phyloP scores from a whole-genome alignment of 2,797 vertebrate genomes.

The Amblyraja radiata region DNA sequence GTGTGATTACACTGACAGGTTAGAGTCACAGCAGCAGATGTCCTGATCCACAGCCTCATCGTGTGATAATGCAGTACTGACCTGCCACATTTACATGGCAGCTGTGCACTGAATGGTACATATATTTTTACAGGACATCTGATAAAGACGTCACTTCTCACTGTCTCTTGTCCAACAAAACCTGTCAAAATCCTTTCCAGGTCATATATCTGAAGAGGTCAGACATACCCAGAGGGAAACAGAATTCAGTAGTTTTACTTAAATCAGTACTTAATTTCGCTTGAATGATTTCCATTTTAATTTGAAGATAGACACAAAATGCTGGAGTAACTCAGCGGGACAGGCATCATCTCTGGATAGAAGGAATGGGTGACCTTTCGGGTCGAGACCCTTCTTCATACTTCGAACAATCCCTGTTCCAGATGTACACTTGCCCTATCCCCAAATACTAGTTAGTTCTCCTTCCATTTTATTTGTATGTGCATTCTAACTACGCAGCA shows the following conservation, averaged over 20 bases:
- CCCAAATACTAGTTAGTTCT: too few relatives aligned
- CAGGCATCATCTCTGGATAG: too few relatives aligned
- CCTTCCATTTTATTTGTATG: neutral
- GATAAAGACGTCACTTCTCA: neutral
- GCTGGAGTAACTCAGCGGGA: too few relatives aligned
- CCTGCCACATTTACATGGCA: neutral
- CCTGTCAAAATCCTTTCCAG: slow-evolving; percentile 22
- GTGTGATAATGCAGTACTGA: neutral
- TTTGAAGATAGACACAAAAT: too few relatives aligned
- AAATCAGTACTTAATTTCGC: slow-evolving; percentile 7
- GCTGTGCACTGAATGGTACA: neutral
- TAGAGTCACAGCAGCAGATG: neutral
- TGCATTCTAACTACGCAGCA: neutral
- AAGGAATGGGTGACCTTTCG: too few relatives aligned
- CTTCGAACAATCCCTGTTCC: too few relatives aligned
- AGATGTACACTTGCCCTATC: too few relatives aligned
- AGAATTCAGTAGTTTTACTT: neutral
- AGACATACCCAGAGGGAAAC: neutral
- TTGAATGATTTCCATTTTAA: slow-evolving; percentile 6
- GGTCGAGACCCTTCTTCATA: too few relatives aligned
- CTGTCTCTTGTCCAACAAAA: neutral
- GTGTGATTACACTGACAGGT: neutral
- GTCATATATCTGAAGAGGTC: slow-evolving; percentile 8
- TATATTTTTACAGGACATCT: slow-evolving; percentile 12
- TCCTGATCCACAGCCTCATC: neutral